phyloP scores from a whole-genome alignment of 2,113 vertebrate species.

The Bubo scandiacus region DNA sequence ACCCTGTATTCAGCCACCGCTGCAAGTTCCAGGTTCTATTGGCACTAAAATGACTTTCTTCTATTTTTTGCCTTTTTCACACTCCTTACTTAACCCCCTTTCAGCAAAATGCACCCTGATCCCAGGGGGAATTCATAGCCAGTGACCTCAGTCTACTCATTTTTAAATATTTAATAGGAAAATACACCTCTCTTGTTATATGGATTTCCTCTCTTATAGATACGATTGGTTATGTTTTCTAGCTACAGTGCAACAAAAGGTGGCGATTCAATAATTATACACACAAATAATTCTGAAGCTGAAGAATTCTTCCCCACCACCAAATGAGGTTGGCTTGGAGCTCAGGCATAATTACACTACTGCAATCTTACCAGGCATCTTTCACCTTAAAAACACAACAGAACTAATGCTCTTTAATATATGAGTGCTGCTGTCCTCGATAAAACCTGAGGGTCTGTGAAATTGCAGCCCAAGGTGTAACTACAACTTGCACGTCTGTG shows the following conservation, averaged over 20 bases:
- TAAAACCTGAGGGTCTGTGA: not conserved
- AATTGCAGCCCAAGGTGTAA: not conserved
- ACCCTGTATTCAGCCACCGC: not conserved
- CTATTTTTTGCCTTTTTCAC: not conserved
- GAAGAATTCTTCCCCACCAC: not conserved
- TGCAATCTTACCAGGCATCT: not conserved
- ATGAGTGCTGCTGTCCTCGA: not conserved
- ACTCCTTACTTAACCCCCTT: not conserved
- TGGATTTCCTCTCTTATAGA: not conserved
- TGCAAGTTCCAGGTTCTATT: not conserved
- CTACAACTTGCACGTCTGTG: not conserved
- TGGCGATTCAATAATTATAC: not conserved
- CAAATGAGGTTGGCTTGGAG: not conserved
- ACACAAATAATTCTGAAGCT: not conserved
- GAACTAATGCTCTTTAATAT: not conserved
- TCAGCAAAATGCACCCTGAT: not conserved
- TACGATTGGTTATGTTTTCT: not conserved
- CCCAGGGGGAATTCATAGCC: not conserved
- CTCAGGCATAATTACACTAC: not conserved
- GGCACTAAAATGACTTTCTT: not conserved
- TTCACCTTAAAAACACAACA: not conserved
- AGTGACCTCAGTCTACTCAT: not conserved
- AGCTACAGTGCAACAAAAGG: not conserved
- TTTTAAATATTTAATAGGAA: not conserved
- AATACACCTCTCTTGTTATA: not conserved